Conservation (phyloP, 2,888 invertebrate genomes). For the Rutpela maculata region DNA sequence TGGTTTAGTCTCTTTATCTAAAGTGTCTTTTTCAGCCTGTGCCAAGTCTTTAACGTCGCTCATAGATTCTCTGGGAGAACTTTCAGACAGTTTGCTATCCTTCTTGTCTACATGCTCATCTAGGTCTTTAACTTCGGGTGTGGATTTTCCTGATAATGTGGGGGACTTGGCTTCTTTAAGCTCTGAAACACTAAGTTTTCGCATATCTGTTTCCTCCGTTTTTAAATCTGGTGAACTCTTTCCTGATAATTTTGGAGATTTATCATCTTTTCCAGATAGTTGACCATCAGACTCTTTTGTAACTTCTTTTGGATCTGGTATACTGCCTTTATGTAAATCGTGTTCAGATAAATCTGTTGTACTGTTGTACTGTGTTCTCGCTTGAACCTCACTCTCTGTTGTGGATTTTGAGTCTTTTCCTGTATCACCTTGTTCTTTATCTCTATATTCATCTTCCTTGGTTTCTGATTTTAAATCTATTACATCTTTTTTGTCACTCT, state of each 20-base stretch:
- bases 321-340: too few relatives aligned
- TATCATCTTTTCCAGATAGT: constrained; percentile 7
- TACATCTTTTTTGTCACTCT: neutral
- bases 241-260: constrained; percentile 7
- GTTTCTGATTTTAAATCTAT: neutral
- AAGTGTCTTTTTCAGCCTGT: neutral
- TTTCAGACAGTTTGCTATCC: neutral
- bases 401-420: neutral
- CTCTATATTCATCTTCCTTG: neutral
- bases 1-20: constrained; percentile 9
- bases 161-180: constrained; percentile 1
- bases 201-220: neutral
- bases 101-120: neutral
- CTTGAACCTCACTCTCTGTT: neutral
- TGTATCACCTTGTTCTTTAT: too few relatives aligned
- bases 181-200: neutral
- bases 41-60: neutral
- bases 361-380: neutral
- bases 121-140: neutral
- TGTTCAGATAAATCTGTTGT: too few relatives aligned
- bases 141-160: neutral
- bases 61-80: neutral
- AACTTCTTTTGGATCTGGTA: neutral
- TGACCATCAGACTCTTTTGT: neutral
- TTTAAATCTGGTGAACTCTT: neutral